Percentiles rank a stretch among this genome's conserved stretches.
phyloP scores from a whole-genome alignment of 2,797 vertebrate genomes.

The Parotocinclus haroldoi region DNA sequence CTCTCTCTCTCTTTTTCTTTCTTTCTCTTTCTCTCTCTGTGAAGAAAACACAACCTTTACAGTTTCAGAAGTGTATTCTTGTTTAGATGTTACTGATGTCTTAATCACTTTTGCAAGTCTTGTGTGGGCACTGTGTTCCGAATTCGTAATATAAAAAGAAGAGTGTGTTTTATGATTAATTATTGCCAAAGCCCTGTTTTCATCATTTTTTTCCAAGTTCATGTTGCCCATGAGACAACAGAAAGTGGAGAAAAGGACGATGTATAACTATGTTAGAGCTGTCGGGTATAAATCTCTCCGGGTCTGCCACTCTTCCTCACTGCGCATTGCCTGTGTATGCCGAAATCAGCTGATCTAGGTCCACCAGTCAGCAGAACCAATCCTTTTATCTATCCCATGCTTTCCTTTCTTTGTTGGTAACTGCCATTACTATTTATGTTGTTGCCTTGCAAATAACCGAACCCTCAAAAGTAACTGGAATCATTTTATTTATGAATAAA shows the following conservation, averaged over 20 bases:
- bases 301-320: neutral
- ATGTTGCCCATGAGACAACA: neutral
- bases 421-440: neutral
- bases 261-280: neutral
- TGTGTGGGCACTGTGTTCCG: too few species aligned
- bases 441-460: neutral
- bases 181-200: too few species aligned
- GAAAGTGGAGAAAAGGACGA: neutral
- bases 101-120: too few species aligned
- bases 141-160: too few species aligned
- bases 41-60: too few species aligned
- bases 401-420: neutral
- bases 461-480: neutral
- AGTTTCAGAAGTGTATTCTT: too few species aligned
- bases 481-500: neutral
- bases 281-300: neutral
- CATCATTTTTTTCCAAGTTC: neutral
- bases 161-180: too few species aligned
- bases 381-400: constrained; percentile 18
- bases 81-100: too few species aligned
- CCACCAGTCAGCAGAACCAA: constrained; percentile 53
- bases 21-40: too few species aligned
- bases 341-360: constrained; percentile 58
- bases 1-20: too few species aligned
- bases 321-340: constrained; percentile 37